Evolutionary conservation across 2,888 invertebrate species (phyloP), one percentile per base, ranked within the genome.

Genomic region (Drosophila kokeensis): DNA sequence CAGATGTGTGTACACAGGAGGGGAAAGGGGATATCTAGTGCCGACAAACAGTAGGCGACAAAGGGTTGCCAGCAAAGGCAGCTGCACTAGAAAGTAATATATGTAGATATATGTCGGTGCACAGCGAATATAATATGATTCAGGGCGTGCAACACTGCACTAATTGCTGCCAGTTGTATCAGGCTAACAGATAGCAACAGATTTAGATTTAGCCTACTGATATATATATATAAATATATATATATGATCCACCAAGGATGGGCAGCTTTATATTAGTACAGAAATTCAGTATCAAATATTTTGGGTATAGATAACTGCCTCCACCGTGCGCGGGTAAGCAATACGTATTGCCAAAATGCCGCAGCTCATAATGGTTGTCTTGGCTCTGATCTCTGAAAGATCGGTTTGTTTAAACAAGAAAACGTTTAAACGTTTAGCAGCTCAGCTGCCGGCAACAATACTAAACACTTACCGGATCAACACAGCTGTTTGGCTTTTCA

Each of bases 1-100:
- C 80, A 82, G 83, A 68, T 79, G 80, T n/a, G 18, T 61, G 49
- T 38, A n/a, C 45, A 21, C 34, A 53, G 59, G 13, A 34, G 59
- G 48, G 49, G 50, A 29, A 48, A 24, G 13, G 18, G 18, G 38
- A 30, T 34, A 10, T 29, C 18, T n/a, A n/a, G 49, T 55, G 30
- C 38, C n/a, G 50, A 21, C 34, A 62, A 38, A 32, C 38, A 30
- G 40, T 42, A 21, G 50, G 29, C 36, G n/a, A 58, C 32, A 67
- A 77, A 52, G 70, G 77, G 77, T 71, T 77, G 63, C 38, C 58
- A 29, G 40, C 29, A 8, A 24, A 54, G 27, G 15, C 75, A 76
- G 72, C 66, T 77, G 76, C 73, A 55, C 4, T 60, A 4, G 2
- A 29, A 42, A 32, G 4, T 34, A 57, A 30, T 69, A 36, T 18